Evolutionary conservation across 2,113 vertebrate genomes (phyloP), one percentile per base, ranked within the genome.

Genomic region (Catharus fuscescens): DNA sequence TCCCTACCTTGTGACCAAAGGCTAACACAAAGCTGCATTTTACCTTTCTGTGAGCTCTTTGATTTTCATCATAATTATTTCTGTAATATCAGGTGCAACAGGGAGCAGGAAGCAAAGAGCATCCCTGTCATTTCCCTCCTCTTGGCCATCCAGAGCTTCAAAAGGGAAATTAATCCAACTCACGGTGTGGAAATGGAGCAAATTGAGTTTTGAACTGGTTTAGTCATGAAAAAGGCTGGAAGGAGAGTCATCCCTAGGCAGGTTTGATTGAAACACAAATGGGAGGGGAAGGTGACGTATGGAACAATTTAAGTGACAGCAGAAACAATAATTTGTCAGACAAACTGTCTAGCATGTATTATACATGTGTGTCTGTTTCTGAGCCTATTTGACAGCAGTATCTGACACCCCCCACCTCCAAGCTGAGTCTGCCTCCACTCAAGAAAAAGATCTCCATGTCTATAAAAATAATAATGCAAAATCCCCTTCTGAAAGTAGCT

Each of bases 321-420:
- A 96, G 92, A 90, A 95, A 95, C 94, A 97, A 94, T 95, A 93
- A 93, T 95, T 92, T 96, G 94, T 96, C 93, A 96, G 90, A 67
- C 95, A 94, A 96, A 86, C 48, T 96, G 95, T 93, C 94, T 95
- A 89, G 90, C 86, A 81, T 95, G 48, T 74, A 94, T 94, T 95
- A 94, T 90, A 87, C 40, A 26, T 36, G 38, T 82, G 60, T 88
- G 65, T 90, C 85, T 88, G 81, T 80, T 94, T 80, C 93, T 95
- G 40, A 96, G 94, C 71, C 94, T 95, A 86, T 96, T 90, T 97
- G 94, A 91, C 88, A 95, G 92, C 72, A 80, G 85, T 86, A 95
- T 88, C 61, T 97, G 94, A 94, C 96, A 96, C 60, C 80, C 91
- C 23, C 94, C 94, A 92, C 86, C 95, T 86, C 86, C 92, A 62